These are phyloP conservation scores for Meloidogyne floridensis DNA, from an alignment of 1,140 invertebrate genomes.

Conservation along the genomic window DNA sequence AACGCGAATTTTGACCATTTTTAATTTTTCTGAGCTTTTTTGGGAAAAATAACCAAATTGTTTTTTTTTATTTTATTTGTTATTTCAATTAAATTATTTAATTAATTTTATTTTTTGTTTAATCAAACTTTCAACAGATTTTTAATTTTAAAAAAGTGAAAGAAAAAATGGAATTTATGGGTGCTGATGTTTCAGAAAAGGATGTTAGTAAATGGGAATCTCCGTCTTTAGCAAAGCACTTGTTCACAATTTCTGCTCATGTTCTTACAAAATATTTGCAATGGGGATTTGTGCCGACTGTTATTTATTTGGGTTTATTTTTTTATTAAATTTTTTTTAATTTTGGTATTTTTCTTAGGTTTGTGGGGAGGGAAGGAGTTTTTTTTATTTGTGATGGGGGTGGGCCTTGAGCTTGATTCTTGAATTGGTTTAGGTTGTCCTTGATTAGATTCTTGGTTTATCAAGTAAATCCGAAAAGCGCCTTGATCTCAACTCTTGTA, in stretches of 20 bases:
- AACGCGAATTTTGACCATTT: too few species aligned
- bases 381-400: too few species aligned
- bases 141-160: background rate
- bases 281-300: constrained; percentile 33
- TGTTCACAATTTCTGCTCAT: constrained; percentile 11
- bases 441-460: too few species aligned
- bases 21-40: too few species aligned
- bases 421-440: too few species aligned
- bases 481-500: too few species aligned
- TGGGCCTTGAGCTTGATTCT: too few species aligned
- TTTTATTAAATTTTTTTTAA: constrained; percentile 1
- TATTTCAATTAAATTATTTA: background rate
- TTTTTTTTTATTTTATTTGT: background rate
- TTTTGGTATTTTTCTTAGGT: background rate
- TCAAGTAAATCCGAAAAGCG: too few species aligned
- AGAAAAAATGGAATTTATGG: background rate
- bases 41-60: too few species aligned
- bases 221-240: background rate
- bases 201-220: constrained; percentile 12
- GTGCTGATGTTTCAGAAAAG: background rate
- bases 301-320: constrained; percentile 30
- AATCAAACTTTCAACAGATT: constrained; percentile 4
- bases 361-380: too few species aligned
- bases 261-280: constrained; percentile 20
- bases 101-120: background rate